These are phyloP conservation scores for Characodon lateralis DNA, from an alignment of 2,797 vertebrate species.

Conservation along the genomic window DNA sequence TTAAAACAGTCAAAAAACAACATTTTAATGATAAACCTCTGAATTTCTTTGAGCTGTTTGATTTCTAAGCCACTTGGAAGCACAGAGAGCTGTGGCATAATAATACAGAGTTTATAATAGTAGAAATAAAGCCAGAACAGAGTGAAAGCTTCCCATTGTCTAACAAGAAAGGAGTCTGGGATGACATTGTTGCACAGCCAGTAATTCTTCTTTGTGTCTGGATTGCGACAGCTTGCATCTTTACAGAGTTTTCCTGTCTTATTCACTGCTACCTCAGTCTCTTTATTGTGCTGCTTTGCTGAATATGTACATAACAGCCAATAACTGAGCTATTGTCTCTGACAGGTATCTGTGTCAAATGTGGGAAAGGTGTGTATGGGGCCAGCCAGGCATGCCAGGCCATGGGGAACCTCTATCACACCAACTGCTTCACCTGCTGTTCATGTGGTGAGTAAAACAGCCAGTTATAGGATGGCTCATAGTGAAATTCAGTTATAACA, in stretches of 20 bases:
- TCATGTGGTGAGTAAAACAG: slow-evolving; percentile 91
- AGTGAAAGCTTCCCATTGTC: slow-evolving; percentile 5
- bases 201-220: slow-evolving; percentile 4
- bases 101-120: slow-evolving; percentile 8
- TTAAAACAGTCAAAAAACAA: background rate
- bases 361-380: slow-evolving; percentile 96
- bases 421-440: slow-evolving; percentile 98
- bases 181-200: background rate
- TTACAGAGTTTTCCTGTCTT: background rate
- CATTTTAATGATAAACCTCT: slow-evolving; percentile 3
- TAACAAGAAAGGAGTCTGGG: background rate
- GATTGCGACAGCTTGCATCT: background rate
- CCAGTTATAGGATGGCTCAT: background rate
- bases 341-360: slow-evolving; percentile 98
- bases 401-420: slow-evolving; percentile 98
- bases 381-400: slow-evolving; percentile 98
- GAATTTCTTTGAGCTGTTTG: slow-evolving; percentile 7
- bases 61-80: slow-evolving; percentile 13
- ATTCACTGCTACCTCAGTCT: slow-evolving; percentile 2
- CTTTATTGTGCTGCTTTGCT: slow-evolving; percentile 10
- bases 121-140: slow-evolving; percentile 9
- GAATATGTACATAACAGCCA: background rate
- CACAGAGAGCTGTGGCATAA: background rate
- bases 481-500: background rate
- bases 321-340: slow-evolving; percentile 49